phyloP scores from a whole-genome alignment of 1,140 invertebrate species.

The Camponotus pennsylvanicus region DNA sequence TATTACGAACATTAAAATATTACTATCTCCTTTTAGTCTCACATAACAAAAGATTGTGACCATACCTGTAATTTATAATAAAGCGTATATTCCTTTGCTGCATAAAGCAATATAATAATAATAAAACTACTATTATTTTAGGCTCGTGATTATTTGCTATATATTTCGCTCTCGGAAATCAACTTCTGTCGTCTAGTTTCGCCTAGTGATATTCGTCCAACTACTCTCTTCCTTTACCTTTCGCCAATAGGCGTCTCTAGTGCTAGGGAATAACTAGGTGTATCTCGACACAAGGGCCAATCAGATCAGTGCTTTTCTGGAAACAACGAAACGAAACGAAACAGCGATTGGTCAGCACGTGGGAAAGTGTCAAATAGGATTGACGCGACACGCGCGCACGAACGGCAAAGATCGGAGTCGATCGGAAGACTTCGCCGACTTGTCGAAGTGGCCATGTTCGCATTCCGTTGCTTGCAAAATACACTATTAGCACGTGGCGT shows the following conservation, averaged over 20 bases:
- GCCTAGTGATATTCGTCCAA: neutral
- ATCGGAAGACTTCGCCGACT: no score
- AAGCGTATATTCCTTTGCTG: no score
- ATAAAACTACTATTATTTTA: no score
- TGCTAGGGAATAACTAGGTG: neutral
- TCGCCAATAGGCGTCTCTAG: no score
- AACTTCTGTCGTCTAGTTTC: neutral
- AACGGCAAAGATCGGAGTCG: neutral
- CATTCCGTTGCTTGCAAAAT: constrained; percentile 71
- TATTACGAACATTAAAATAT: no score
- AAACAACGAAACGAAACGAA: neutral
- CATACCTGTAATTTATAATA: no score
- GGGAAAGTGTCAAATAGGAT: neutral
- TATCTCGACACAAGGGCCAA: neutral
- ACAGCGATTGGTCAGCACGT: neutral
- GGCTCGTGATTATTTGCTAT: no score
- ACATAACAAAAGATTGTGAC: no score
- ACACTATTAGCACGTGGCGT: constrained; percentile 77
- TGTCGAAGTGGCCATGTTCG: constrained; percentile 79
- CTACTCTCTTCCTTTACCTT: no score
- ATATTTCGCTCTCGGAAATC: no score
- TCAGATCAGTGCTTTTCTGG: neutral
- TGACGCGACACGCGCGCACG: constrained; percentile 35
- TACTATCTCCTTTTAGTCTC: no score
- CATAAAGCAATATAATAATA: no score